Base-by-base conservation (phyloP, 1,140 invertebrate species). In the Platorchestia sp. region DNA sequence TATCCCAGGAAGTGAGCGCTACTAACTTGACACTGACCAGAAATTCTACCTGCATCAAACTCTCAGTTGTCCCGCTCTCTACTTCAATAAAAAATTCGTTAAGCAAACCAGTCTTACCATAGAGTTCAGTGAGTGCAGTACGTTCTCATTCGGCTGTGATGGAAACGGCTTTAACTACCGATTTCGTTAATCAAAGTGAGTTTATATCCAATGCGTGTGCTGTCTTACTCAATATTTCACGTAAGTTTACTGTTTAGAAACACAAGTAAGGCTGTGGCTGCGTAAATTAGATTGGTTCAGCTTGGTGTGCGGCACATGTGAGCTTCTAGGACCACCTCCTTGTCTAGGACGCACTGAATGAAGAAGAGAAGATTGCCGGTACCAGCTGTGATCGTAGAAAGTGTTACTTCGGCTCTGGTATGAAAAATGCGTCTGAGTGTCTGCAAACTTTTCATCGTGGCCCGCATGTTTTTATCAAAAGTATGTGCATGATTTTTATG, bases 11-110 rank as follows among this genome's bases (percentile, higher is more conserved):
- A 75, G 59, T 19, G 14, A 75, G 27, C 10, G 59, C 59, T 75
- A 75, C 59, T 36, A 75, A 75, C 59, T 75, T 75, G 59, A 75
- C 59, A 75, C 59, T 89, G 87, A 89, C 87, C 87, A 89, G 87
- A 89, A 89, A 89, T 89, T 89, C 87, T 89, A 89, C 87, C 87
- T 89, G 87, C 43, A 44, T 36, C 59, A 14, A 89, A 44, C 87
- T 89, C 87, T 40, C 36, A 42, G 87, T 42, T 89, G 87, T 89
- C 59, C 59, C 59, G 59, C 59, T 75, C 59, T 75, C 59, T 75
- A 89, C 87, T 42, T 27, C 16, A 89, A 44, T 19, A 44, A 89
- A 89, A 89, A 89, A 89, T 41, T 89, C 87, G 59, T 75, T 44
- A 89, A 89, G 41, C 87, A 42, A 42, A 44, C 87, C 87, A 89